phyloP scores from a whole-genome alignment of 2,797 vertebrate genomes.

The Xenentodon cancila region DNA sequence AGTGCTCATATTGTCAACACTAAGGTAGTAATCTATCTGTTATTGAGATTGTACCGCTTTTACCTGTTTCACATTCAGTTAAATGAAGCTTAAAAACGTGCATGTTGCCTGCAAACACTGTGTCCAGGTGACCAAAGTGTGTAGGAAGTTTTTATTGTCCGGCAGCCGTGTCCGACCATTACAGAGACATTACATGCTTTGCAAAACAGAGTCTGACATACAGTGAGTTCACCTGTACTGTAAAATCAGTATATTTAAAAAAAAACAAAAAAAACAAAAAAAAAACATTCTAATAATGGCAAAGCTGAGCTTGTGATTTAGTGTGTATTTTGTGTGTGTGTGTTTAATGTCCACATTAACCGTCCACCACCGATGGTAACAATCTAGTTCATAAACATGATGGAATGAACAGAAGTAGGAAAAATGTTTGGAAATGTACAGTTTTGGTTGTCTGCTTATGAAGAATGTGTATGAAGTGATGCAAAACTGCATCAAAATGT shows the following conservation, averaged over 20 bases:
- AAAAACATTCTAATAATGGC: conserved; percentile 5
- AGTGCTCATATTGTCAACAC: conserved; percentile 40
- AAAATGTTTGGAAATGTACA: conserved; percentile 15
- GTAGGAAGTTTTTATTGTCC: conserved; percentile 46
- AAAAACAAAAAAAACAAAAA: conserved; percentile 15
- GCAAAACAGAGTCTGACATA: conserved; percentile 17
- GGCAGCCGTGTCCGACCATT: conserved; percentile 28
- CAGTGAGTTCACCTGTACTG: conserved; percentile 39
- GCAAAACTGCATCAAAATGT: conserved; percentile 26
- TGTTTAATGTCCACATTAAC: not conserved
- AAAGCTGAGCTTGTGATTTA: conserved; percentile 24
- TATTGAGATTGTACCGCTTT: conserved; percentile 35
- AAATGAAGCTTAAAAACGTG: conserved; percentile 47
- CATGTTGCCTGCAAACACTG: conserved; percentile 75
- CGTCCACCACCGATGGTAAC: conserved; percentile 16
- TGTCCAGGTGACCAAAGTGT: conserved; percentile 53
- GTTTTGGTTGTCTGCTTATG: conserved; percentile 14
- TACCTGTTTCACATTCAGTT: conserved; percentile 49
- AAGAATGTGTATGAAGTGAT: conserved; percentile 31
- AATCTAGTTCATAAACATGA: conserved; percentile 3
- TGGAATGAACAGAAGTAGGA: not conserved
- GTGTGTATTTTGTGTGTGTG: conserved; percentile 28
- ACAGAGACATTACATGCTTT: conserved; percentile 41
- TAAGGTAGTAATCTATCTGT: conserved; percentile 41
- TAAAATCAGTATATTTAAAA: conserved; percentile 36